Conservation (phyloP, 2,888 invertebrate genomes). For the Aspidiotus destructor region DNA sequence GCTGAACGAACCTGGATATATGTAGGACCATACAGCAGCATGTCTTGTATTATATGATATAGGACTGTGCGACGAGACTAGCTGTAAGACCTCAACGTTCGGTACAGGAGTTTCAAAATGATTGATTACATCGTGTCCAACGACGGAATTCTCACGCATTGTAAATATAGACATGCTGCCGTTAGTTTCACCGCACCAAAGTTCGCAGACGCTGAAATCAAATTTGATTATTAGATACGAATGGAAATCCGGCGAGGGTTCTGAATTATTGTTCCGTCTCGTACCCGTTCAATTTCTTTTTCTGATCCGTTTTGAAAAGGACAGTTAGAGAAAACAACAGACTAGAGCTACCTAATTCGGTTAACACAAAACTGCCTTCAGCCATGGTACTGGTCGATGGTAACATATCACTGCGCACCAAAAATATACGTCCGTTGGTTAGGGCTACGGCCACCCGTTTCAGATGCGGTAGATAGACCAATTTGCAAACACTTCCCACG, state of each 20-base stretch:
- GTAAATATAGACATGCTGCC: slow-evolving; percentile 71
- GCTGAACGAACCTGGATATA: slow-evolving; percentile 57
- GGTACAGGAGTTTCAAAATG: slow-evolving; percentile 53
- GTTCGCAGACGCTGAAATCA: slow-evolving; percentile 47
- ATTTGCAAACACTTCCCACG: slow-evolving; percentile 51
- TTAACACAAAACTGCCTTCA: slow-evolving; percentile 67
- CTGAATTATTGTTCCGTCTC: not conserved
- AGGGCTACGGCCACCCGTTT: slow-evolving; percentile 72
- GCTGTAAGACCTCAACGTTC: slow-evolving; percentile 58
- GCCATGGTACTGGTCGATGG: slow-evolving; percentile 53
- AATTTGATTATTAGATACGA: not conserved
- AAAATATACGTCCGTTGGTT: slow-evolving; percentile 64
- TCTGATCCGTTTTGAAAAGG: slow-evolving; percentile 44
- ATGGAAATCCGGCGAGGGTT: too few relatives aligned
- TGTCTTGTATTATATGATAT: slow-evolving; percentile 34
- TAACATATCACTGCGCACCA: slow-evolving; percentile 55
- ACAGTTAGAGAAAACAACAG: slow-evolving; percentile 53
- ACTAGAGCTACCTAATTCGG: slow-evolving; percentile 62
- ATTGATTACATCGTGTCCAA: slow-evolving; percentile 59
- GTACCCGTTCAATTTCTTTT: slow-evolving; percentile 36
- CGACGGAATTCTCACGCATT: slow-evolving; percentile 59
- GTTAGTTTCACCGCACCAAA: slow-evolving; percentile 82
- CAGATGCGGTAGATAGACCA: slow-evolving; percentile 56
- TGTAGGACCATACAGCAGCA: slow-evolving; percentile 61
- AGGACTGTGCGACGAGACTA: slow-evolving; percentile 48